phyloP scores from a whole-genome alignment of 2,888 invertebrate genomes.

The Coelopa pilipes region DNA sequence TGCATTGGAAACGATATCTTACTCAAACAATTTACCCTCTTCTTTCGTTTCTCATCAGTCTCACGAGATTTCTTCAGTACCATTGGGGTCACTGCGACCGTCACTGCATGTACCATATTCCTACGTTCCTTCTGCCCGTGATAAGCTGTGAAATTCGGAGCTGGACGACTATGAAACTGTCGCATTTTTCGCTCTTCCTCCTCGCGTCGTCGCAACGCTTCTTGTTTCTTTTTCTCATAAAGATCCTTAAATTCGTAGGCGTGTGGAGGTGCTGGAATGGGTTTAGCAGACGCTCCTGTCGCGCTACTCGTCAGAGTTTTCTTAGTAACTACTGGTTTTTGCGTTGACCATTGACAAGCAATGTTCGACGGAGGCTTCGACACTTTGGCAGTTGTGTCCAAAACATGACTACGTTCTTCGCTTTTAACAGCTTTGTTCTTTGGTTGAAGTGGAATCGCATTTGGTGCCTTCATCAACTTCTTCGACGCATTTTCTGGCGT shows the following conservation, averaged over 20 bases:
- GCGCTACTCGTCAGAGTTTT: not conserved
- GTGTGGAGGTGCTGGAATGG: constrained; percentile 49
- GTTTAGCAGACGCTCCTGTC: constrained; percentile 23
- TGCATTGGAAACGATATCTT: not conserved
- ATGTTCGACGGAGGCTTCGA: constrained; percentile 39
- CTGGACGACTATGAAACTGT: constrained; percentile 61
- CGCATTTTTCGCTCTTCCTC: constrained; percentile 61
- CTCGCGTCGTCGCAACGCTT: constrained; percentile 46
- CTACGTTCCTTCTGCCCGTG: constrained; percentile 46
- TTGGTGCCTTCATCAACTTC: not conserved
- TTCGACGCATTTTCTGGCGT: not conserved
- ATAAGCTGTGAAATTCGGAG: constrained; percentile 55
- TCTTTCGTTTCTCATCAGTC: constrained; percentile 47
- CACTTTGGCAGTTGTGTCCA: constrained; percentile 25
- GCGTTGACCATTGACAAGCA: constrained; percentile 46
- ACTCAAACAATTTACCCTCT: constrained; percentile 46
- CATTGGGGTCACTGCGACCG: constrained; percentile 57
- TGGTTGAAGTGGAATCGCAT: too few species aligned
- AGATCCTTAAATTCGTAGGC: constrained; percentile 57
- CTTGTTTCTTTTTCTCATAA: constrained; percentile 56
- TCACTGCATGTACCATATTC: constrained; percentile 49
- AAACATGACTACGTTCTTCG: not conserved
- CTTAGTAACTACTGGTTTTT: constrained; percentile 32
- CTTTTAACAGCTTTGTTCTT: too few species aligned
- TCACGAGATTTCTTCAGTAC: constrained; percentile 57